Conservation (phyloP, 1,140 invertebrate genomes). For the Drosophila trapezifrons region DNA sequence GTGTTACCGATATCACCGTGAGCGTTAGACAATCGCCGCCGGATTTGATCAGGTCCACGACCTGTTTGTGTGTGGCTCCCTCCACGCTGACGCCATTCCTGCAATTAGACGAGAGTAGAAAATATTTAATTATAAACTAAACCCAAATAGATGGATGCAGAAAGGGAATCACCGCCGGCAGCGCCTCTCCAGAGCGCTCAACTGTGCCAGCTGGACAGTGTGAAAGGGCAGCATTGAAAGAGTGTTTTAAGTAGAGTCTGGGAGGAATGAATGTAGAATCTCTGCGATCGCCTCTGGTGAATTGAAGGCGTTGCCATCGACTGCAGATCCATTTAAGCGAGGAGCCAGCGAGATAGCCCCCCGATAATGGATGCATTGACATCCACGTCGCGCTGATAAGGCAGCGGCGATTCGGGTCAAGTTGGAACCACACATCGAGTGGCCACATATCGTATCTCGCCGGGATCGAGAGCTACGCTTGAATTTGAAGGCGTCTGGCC, state of each 20-base stretch:
- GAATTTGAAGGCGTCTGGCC: conserved; percentile 4
- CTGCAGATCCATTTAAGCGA: conserved; percentile 33
- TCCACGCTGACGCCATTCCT: conserved; percentile 99
- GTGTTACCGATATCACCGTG: conserved; percentile 97
- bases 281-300: conserved; percentile 4
- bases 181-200: conserved; percentile 58
- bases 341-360: neutral
- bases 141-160: neutral
- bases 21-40: conserved; percentile 97
- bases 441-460: conserved; percentile 16
- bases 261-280: neutral
- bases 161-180: conserved; percentile 48
- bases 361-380: conserved; percentile 41
- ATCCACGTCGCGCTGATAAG: conserved; percentile 49
- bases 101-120: conserved; percentile 35
- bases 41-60: conserved; percentile 99
- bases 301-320: conserved; percentile 13
- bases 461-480: conserved; percentile 4
- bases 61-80: conserved; percentile 99
- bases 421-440: conserved; percentile 43
- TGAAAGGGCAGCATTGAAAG: conserved; percentile 72
- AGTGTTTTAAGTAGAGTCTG: no score
- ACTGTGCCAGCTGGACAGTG: conserved; percentile 64
- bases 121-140: neutral
- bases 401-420: conserved; percentile 59